Evolutionary conservation across 2,113 vertebrate species (phyloP), one percentile per base, ranked within the genome.

Genomic region (Mustelus asterias): DNA sequence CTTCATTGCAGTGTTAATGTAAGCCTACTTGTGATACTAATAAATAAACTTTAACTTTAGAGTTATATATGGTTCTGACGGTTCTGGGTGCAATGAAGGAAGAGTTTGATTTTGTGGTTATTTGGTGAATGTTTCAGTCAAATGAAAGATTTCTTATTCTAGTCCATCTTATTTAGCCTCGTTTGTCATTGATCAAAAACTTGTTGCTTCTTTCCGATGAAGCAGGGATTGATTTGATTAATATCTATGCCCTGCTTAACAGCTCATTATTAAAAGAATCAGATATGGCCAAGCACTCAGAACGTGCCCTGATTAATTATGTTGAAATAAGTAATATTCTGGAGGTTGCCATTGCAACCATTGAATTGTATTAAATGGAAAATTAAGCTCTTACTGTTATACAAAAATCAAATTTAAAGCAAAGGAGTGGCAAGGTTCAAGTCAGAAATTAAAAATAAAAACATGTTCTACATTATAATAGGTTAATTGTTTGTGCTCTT

Each of bases 161-260:
- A 20, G 33, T n/a, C 60, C 37, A n/a, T 7, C 89, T 92, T 33
- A n/a, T 0, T 92, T 20, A 60, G n/a, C 13, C 58, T 37, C 29
- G 48, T 63, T 92, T n/a, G 26, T 33, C 18, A n/a, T 33, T 90
- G 48, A 90, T 90, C 88, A 90, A n/a, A 2, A 90, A 33, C 58
- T 24, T 92, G 14, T 20, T 63, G 13, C 16, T 92, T 33, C 33
- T 41, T 65, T 92, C 60, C 2, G 33, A 65, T 63, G 54, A 89
- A 89, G 58, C 89, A 92, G 26, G 5, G 58, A 92, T 92, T 92
- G 33, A 92, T 92, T 63, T 92, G 14, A 92, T 92, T 92, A 65
- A n/a, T 37, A 65, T 65, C 58, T n/a, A 37, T 18, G 7, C 60
- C 60, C 58, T 92, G 89, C n/a, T 37, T 63, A 63, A 33, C 58